A percentile compares a stretch with the other conserved stretches of the same genome.
These are phyloP conservation scores for Potamilus streckersoni DNA, from an alignment of 1,140 invertebrate species.

Conservation along the genomic window DNA sequence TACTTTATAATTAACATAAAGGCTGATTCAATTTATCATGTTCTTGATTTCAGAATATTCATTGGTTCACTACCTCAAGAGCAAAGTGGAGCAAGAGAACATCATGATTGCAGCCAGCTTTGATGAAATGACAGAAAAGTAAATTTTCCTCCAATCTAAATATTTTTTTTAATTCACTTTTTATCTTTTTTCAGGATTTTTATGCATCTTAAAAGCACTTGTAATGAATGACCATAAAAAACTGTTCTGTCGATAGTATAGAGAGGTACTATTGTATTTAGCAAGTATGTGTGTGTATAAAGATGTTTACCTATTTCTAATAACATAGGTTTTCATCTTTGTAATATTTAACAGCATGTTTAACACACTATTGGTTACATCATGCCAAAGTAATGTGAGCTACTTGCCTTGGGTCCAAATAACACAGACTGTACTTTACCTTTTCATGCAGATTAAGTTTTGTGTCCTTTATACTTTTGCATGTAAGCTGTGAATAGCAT, in stretches of 20 bases:
- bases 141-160: slow-evolving; percentile 20
- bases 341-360: no score
- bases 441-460: no score
- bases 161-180: neutral
- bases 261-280: neutral
- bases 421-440: no score
- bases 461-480: no score
- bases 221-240: neutral
- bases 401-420: no score
- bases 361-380: no score
- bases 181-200: neutral
- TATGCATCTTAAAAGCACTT: neutral
- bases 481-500: no score
- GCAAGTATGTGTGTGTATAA: neutral
- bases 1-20: no score
- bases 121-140: slow-evolving; percentile 61
- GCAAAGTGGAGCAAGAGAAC: slow-evolving; percentile 44
- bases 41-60: slow-evolving; percentile 43
- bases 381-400: no score
- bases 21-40: no score
- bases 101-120: slow-evolving; percentile 56
- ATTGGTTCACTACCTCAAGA: slow-evolving; percentile 51
- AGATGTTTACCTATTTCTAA: neutral
- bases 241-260: neutral
- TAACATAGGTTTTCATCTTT: neutral